Evolutionary conservation across 1,140 invertebrate species (phyloP), one percentile per base, ranked within the genome.

Genomic region (Lepidurus arcticus): DNA sequence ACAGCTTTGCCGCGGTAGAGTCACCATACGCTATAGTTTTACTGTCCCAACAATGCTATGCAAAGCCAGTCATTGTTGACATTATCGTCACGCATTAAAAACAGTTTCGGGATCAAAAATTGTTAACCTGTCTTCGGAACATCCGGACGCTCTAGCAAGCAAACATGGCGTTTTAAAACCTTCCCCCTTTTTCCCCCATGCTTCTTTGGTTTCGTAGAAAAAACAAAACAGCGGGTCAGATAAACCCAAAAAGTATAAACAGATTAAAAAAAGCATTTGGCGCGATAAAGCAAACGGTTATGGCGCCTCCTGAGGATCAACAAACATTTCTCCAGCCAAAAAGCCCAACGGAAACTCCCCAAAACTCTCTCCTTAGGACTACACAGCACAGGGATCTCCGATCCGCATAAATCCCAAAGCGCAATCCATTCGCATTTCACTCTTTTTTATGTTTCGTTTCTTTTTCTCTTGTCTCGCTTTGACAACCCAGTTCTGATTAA

Each of bases 281-380:
- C 53, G 53, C n/a, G 53, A 65, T 65, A 65, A 65, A 65, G 53
- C 53, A 65, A 21, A 65, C 53, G 53, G 53, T 65, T 65, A 65
- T 65, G 53, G 53, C 53, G 53, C 53, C 53, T 65, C 53, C 53
- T 65, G 21, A 65, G 53, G 53, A 65, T 65, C 53, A 65, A 65
- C 53, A 65, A 65, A 65, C 53, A 65, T 21, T 65, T 65, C 53
- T 65, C 53, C 16, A 65, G 53, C 53, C n/a, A 65, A 65, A 13
- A 65, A 65, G 53, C 53, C 21, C n/a, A 65, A 21, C 21, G 53
- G 34, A 34, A 34, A 34, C 34, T 34, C 34, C 2, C 34, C 34
- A 34, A 34, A 3, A 34, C 34, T 34, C 34, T 34, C 34, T 34
- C 34, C 3, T 34, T 34, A 34, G 34, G 2, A 34, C 34, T 34